Base-by-base conservation (phyloP, 2,113 vertebrate species). In the Oncorhynchus masou region DNA sequence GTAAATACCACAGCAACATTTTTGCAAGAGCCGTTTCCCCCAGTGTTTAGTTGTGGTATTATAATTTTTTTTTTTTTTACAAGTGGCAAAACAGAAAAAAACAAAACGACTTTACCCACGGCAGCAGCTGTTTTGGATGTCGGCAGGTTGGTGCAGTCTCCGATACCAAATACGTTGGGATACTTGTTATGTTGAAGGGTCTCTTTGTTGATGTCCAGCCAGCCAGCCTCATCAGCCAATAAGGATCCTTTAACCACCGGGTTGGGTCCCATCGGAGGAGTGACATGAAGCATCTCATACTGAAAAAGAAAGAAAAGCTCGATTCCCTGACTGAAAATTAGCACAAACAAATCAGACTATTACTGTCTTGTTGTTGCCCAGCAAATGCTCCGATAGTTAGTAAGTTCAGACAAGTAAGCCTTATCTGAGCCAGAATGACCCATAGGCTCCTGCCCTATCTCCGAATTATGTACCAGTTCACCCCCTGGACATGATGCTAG, bases 241-340 rank as follows among this genome's bases (percentile, higher is more conserved):
- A 88, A 85, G 67, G 94, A 96, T 11, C 75, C 91, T 88, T 96
- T 90, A 13, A 99, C 80, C 3, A 95, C 96, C 0, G 90, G 86
- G 24, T 87, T 95, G 9, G 97, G 91, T 64, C 97, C 96, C 98
- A 99, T 99, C 0, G 98, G 98, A 1, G 98, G 98, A 0, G 97
- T 98, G 31, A 99, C 96, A 5, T 99, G 98, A 74, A 99, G 96
- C 97, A 99, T 98, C 88, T 95, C 97, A 81, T 98, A 99, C 98
- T 99, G 59, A 15, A 9, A 2, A 80, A 77, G 49, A 74, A 70
- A 45, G 39, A 13, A 49, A 62, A n/a, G n/a, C 9, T 62, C 3
- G 13, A 8, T 62, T 24, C n/a, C 59, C 16, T 8, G 19, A 16
- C 20, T 24, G 59, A 62, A 19, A 54, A 79, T 20, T 9, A 45